A percentile compares a stretch with the other conserved stretches of the same genome.
phyloP scores from a whole-genome alignment of 1,140 invertebrate species.

The Pantala flavescens region DNA sequence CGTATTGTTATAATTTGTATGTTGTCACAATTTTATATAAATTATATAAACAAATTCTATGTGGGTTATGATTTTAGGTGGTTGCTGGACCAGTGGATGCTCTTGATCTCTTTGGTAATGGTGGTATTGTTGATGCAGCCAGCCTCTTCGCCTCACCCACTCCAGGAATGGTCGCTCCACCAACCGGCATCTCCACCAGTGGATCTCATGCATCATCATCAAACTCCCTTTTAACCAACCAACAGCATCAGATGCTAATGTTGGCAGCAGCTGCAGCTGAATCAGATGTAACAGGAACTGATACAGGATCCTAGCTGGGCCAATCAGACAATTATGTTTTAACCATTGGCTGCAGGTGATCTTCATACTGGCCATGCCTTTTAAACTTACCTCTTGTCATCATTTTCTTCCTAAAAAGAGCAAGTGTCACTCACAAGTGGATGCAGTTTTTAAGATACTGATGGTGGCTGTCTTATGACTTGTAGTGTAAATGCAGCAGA shows the following conservation, averaged over 20 bases:
- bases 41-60: too few relatives aligned
- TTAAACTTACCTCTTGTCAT: too few relatives aligned
- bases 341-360: neutral
- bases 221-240: neutral
- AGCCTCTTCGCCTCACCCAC: neutral
- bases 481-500: too few relatives aligned
- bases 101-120: neutral
- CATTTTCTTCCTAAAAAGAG: too few relatives aligned
- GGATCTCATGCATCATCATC: neutral
- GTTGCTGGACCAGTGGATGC: neutral
- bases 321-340: neutral
- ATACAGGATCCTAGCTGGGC: neutral
- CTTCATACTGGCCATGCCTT: neutral
- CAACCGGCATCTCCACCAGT: neutral
- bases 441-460: too few relatives aligned
- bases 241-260: neutral
- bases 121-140: neutral
- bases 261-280: neutral
- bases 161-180: neutral
- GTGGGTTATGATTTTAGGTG: neutral
- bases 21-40: too few relatives aligned
- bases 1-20: too few relatives aligned
- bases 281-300: neutral
- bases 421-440: too few relatives aligned
- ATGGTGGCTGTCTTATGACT: too few relatives aligned